These are phyloP conservation scores for Dallia pectoralis DNA, from an alignment of 2,797 vertebrate species.

Conservation along the genomic window DNA sequence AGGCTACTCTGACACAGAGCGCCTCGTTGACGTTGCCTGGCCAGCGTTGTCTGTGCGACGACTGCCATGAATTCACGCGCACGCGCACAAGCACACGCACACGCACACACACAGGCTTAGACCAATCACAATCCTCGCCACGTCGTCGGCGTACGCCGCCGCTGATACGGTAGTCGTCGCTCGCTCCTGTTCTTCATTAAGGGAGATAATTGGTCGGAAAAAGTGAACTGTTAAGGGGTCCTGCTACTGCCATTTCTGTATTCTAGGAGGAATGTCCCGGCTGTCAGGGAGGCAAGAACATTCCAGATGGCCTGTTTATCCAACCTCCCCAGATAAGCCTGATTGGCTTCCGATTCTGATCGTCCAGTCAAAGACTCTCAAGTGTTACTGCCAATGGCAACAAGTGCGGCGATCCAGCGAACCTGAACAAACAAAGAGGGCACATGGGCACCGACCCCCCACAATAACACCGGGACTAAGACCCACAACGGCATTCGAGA, in stretches of 20 bases:
- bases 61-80: background rate
- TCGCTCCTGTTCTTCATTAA: slow-evolving; percentile 8
- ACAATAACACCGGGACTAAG: background rate
- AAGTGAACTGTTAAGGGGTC: background rate
- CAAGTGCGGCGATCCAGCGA: background rate
- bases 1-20: background rate
- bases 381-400: background rate
- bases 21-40: background rate
- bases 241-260: slow-evolving; percentile 6
- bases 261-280: slow-evolving; percentile 2
- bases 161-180: background rate
- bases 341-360: slow-evolving; percentile 7
- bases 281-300: slow-evolving; percentile 2
- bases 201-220: slow-evolving; percentile 8
- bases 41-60: background rate
- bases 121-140: background rate
- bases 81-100: background rate
- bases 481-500: background rate
- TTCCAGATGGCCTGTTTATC: background rate
- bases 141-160: background rate
- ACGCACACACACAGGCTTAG: background rate
- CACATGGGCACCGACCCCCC: background rate
- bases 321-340: background rate
- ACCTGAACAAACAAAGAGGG: too few relatives aligned
- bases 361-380: background rate